Conservation (phyloP, 1,140 invertebrate species). For the Tetragonula clypearis region DNA sequence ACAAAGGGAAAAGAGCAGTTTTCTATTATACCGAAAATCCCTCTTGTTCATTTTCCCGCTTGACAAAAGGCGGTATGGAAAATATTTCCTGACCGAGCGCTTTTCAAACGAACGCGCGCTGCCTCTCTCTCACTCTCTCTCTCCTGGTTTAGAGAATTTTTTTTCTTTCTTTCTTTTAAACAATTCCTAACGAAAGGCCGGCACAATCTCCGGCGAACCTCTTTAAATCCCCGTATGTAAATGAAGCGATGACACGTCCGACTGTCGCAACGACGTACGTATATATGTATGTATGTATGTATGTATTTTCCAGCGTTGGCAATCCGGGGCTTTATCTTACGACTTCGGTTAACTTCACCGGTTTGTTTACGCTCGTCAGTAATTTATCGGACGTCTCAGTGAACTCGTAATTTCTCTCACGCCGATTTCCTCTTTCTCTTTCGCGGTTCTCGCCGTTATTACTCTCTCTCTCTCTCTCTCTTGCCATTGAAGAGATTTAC, state of each 20-base stretch:
- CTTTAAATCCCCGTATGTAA: slow-evolving; percentile 29
- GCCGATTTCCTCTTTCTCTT: neutral
- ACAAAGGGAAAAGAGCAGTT: neutral
- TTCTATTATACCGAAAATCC: neutral
- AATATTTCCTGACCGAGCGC: neutral
- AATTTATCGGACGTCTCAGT: neutral
- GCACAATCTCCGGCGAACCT: neutral
- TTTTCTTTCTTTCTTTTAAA: neutral
- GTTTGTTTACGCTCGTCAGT: neutral
- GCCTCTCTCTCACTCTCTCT: no score
- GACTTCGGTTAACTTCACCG: slow-evolving; percentile 19
- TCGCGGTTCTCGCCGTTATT: neutral
- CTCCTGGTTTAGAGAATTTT: neutral
- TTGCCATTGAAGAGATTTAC: slow-evolving; percentile 6
- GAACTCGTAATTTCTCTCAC: neutral
- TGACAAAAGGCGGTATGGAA: slow-evolving; percentile 2
- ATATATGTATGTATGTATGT: no score
- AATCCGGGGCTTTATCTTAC: slow-evolving; percentile 19
- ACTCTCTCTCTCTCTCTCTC: neutral
- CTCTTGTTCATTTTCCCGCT: neutral
- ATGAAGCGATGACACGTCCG: slow-evolving; percentile 9
- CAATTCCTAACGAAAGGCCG: neutral
- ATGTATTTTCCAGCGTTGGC: neutral
- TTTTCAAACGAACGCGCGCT: neutral
- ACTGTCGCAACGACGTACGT: neutral